These are phyloP conservation scores for Idaea dimidiata DNA, from an alignment of 2,888 invertebrate species.

Conservation along the genomic window DNA sequence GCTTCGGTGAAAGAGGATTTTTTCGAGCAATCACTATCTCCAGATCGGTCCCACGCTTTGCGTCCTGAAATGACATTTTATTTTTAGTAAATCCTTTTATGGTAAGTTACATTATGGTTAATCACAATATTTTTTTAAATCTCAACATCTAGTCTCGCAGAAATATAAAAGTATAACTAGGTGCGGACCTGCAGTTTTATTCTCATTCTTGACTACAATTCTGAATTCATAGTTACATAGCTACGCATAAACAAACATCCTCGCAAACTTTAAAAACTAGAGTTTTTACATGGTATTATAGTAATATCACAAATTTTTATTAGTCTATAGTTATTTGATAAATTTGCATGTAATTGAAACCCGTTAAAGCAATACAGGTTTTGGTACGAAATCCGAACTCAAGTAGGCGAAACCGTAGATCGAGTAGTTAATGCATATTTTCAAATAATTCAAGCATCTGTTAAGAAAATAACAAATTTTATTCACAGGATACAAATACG, in stretches of 20 bases:
- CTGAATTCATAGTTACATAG: too few species aligned
- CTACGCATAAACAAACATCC: too few species aligned
- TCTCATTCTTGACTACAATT: too few species aligned
- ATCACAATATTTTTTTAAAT: slow-evolving; percentile 5
- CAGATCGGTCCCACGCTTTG: slow-evolving; percentile 89
- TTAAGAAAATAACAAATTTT: slow-evolving; percentile 8
- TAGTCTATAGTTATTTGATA: too few species aligned
- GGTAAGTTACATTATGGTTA: slow-evolving; percentile 2
- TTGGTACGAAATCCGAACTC: background rate
- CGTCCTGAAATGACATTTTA: slow-evolving; percentile 80
- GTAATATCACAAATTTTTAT: too few species aligned
- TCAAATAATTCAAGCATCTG: background rate
- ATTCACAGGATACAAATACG: slow-evolving; percentile 19
- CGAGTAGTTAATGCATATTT: background rate
- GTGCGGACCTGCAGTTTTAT: too few species aligned
- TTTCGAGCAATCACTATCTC: slow-evolving; percentile 91
- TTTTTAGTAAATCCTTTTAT: slow-evolving; percentile 20
- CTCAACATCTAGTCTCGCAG: slow-evolving; percentile 4
- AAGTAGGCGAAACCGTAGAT: background rate
- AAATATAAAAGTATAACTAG: too few species aligned
- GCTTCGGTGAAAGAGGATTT: slow-evolving; percentile 88
- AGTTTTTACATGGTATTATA: too few species aligned
- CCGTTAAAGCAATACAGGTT: background rate
- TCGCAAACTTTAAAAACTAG: too few species aligned
- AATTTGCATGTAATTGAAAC: too few species aligned